phyloP scores from a whole-genome alignment of 2,113 vertebrate genomes.

The Hippopotamus amphibius region DNA sequence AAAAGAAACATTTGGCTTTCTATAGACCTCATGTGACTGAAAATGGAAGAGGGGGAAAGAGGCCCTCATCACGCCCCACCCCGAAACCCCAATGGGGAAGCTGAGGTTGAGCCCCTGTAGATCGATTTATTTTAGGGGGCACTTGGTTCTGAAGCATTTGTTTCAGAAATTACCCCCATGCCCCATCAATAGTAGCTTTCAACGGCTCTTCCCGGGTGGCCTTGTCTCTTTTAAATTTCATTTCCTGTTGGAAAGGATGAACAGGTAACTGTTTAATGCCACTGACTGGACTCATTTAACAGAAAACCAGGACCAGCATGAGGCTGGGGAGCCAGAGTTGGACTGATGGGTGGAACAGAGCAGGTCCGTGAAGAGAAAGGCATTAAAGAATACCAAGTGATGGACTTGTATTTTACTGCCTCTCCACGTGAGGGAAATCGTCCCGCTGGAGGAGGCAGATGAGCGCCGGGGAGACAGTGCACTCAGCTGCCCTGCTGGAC shows the following conservation, averaged over 20 bases:
- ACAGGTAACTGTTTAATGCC: conserved; percentile 86
- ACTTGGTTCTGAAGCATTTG: conserved; percentile 83
- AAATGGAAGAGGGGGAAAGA: neutral
- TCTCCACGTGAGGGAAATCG: neutral
- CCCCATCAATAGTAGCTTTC: conserved; percentile 85
- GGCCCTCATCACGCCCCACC: neutral
- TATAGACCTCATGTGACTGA: conserved; percentile 37
- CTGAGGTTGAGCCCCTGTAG: conserved; percentile 11
- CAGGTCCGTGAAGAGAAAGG: neutral
- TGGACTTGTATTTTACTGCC: neutral
- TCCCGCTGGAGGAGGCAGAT: neutral
- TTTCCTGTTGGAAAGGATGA: conserved; percentile 88
- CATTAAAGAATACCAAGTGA: neutral
- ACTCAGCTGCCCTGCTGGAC: neutral
- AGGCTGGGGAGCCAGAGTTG: conserved; percentile 10
- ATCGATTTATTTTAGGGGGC: conserved; percentile 71
- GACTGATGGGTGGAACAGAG: neutral
- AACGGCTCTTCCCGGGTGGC: conserved; percentile 86
- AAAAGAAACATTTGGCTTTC: conserved; percentile 71
- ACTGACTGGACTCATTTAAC: conserved; percentile 84
- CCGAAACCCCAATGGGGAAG: neutral
- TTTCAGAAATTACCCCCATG: conserved; percentile 84
- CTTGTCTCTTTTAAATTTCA: conserved; percentile 87
- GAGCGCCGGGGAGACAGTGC: neutral
- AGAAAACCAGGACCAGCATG: conserved; percentile 81